Evolutionary conservation across 30 jellyfish, hydroid and myxozoan species (phyloP).

Genomic region (Sanderia malayensis): DNA sequence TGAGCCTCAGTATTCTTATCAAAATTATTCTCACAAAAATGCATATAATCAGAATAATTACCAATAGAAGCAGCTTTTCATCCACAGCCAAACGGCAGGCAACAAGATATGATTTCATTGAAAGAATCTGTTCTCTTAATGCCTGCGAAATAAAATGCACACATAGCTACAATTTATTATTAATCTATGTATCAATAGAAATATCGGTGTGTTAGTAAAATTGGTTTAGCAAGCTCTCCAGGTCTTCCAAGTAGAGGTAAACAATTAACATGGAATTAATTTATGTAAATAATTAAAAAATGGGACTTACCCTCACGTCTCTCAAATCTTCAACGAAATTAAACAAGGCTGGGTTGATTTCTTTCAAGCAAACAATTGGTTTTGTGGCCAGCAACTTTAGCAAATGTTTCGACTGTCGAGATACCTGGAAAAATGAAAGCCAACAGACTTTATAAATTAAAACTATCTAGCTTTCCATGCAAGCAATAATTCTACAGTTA

Average conservation of each 20-base stretch:
- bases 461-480: background rate
- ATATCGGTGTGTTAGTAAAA: too few relatives aligned
- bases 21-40: too few relatives aligned
- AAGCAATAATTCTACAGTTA: too few relatives aligned
- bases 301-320: constrained; percentile 76
- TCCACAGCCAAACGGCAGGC: constrained; percentile 89
- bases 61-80: constrained; percentile 64
- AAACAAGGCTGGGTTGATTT: constrained; percentile 85
- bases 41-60: too few relatives aligned
- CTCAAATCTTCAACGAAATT: constrained; percentile 87
- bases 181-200: background rate
- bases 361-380: constrained; percentile 62
- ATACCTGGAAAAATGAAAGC: constrained; percentile 55
- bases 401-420: constrained; percentile 91
- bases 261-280: too few relatives aligned
- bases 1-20: too few relatives aligned
- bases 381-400: constrained; percentile 57
- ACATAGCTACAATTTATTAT: too few relatives aligned
- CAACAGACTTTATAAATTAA: background rate
- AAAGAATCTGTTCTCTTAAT: constrained; percentile 70
- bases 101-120: constrained; percentile 70
- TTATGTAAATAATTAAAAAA: too few relatives aligned
- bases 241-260: too few relatives aligned
- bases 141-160: constrained; percentile 52
- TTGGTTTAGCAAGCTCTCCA: too few relatives aligned